Percentiles rank a stretch among this genome's conserved stretches.
Conservation (phyloP, 2,113 vertebrate genomes). For the Scytalopus superciliaris region DNA sequence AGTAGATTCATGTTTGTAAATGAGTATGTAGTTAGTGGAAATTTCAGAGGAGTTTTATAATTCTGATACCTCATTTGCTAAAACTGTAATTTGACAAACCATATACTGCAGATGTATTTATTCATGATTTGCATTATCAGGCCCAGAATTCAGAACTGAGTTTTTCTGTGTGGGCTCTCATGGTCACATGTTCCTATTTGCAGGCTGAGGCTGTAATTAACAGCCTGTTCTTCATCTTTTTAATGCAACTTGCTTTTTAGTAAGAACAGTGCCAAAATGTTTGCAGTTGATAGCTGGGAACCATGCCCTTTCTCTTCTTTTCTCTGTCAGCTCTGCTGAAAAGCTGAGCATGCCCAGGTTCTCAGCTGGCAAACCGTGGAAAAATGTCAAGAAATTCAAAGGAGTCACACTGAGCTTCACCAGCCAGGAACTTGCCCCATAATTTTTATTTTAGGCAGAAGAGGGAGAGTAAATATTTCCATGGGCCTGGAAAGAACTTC, state of each 20-base stretch:
- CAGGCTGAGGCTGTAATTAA: not conserved
- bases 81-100: not conserved
- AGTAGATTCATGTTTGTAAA: not conserved
- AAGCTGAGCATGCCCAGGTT: not conserved
- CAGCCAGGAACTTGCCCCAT: not conserved
- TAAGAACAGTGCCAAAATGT: not conserved
- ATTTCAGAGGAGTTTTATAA: not conserved
- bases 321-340: not conserved
- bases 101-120: not conserved
- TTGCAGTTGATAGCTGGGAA: not conserved
- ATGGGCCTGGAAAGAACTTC: not conserved
- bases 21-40: not conserved
- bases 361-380: not conserved
- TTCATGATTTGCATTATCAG: not conserved
- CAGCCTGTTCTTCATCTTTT: not conserved
- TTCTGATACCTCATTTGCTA: not conserved
- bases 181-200: not conserved
- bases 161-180: not conserved
- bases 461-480: slow-evolving; percentile 30
- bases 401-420: not conserved
- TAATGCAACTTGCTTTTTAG: not conserved
- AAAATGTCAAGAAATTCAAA: not conserved
- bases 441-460: slow-evolving; percentile 35
- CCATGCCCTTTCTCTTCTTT: not conserved
- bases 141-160: not conserved